These are phyloP conservation scores for Elymnias hypermnestra DNA, from an alignment of 1,140 invertebrate genomes.

Conservation along the genomic window DNA sequence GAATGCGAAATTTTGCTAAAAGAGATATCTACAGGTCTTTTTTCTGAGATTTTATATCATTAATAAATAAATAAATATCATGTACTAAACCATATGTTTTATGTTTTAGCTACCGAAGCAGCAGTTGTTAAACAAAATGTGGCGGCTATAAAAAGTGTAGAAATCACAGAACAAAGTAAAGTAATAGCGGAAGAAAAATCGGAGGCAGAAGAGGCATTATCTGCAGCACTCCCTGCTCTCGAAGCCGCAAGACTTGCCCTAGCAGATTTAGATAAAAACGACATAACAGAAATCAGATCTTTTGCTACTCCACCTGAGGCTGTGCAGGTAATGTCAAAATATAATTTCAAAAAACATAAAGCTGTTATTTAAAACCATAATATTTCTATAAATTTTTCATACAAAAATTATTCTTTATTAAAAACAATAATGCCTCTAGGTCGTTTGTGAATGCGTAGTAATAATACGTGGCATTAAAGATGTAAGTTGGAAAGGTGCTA, in stretches of 20 bases:
- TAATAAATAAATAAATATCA: too few species aligned
- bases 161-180: conserved; percentile 87
- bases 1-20: conserved; percentile 84
- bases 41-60: too few species aligned
- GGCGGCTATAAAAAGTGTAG: conserved; percentile 84
- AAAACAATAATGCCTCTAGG: conserved; percentile 32
- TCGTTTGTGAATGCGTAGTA: conserved; percentile 91
- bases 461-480: conserved; percentile 89
- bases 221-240: conserved; percentile 87
- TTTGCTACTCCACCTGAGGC: conserved; percentile 93
- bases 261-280: conserved; percentile 88
- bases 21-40: conserved; percentile 71
- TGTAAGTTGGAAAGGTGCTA: conserved; percentile 92
- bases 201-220: conserved; percentile 87
- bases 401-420: too few species aligned
- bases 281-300: conserved; percentile 94
- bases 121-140: conserved; percentile 86
- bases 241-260: conserved; percentile 88
- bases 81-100: too few species aligned
- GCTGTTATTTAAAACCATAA: too few species aligned
- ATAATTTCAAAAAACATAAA: too few species aligned
- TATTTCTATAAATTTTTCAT: too few species aligned
- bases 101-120: conserved; percentile 77
- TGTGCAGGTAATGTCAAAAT: too few species aligned
- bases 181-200: conserved; percentile 87